A percentile compares a stretch with the other conserved stretches of the same genome.
phyloP scores from a whole-genome alignment of 2,888 invertebrate genomes.

The Xestia sexstrigata region DNA sequence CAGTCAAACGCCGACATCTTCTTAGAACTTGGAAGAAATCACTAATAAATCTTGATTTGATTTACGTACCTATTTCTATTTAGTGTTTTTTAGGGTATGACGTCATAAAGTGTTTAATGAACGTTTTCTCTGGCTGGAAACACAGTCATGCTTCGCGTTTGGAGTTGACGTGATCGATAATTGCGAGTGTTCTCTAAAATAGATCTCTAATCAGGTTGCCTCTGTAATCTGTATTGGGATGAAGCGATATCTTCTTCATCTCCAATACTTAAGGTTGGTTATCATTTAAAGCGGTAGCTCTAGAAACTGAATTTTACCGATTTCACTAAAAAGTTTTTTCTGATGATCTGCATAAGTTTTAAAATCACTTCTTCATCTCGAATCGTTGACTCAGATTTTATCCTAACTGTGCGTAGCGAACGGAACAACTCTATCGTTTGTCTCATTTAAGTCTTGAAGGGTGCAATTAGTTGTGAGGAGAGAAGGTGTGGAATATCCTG shows the following conservation, averaged over 20 bases:
- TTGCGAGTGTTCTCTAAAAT: conserved; percentile 28
- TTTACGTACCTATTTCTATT: conserved; percentile 58
- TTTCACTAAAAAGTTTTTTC: background rate
- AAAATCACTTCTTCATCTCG: background rate
- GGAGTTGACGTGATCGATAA: conserved; percentile 24
- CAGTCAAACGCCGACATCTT: conserved; percentile 42
- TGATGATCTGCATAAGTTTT: background rate
- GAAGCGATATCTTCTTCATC: background rate
- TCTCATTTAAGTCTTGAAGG: background rate
- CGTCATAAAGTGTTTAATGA: conserved; percentile 53
- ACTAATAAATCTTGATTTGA: conserved; percentile 61
- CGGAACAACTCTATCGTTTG: background rate
- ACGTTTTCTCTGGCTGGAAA: conserved; percentile 25
- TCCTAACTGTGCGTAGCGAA: too few species aligned
- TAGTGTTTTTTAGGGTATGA: conserved; percentile 52
- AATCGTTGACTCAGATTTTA: background rate
- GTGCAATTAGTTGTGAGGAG: background rate
- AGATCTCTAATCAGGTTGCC: conserved; percentile 22
- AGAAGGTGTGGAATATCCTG: background rate
- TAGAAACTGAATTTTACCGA: background rate
- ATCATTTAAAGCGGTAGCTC: background rate
- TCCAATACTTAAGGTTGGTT: background rate
- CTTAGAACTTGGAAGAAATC: conserved; percentile 49
- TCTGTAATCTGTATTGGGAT: background rate
- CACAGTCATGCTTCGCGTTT: conserved; percentile 21